A percentile compares a stretch with the other conserved stretches of the same genome.
Conservation (phyloP, 1,140 invertebrate species). For the Trypoxylus dichotomus region DNA sequence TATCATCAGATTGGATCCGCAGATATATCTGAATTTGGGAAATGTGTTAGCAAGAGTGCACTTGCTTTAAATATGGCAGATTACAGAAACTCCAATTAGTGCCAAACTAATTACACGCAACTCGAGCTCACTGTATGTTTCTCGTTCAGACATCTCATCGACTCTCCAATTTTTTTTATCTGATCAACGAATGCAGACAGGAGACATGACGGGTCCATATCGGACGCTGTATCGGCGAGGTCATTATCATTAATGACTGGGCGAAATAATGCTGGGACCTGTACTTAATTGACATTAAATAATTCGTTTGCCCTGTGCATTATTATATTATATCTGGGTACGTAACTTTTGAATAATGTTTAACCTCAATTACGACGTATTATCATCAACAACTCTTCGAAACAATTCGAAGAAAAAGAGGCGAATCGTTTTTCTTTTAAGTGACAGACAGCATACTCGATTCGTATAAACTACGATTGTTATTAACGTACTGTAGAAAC, state of each 20-base stretch:
- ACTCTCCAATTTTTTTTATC: neutral
- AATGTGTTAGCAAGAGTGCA: too few species aligned
- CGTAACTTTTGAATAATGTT: neutral
- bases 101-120: too few species aligned
- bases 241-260: constrained; percentile 20
- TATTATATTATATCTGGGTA: too few species aligned
- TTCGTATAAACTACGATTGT: neutral
- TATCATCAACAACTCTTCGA: neutral
- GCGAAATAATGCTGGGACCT: neutral
- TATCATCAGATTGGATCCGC: too few species aligned
- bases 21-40: too few species aligned
- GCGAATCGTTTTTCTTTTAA: neutral
- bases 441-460: neutral
- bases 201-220: neutral
- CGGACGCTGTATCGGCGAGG: neutral
- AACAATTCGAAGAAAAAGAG: neutral
- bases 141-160: too few species aligned
- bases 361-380: constrained; percentile 14
- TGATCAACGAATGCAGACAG: neutral
- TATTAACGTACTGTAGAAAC: neutral
- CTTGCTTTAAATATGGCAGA: too few species aligned
- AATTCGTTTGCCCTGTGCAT: neutral
- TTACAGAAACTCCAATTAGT: too few species aligned
- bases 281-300: constrained; percentile 18
- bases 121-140: too few species aligned